phyloP scores from a whole-genome alignment of 2,888 invertebrate genomes.

The Acanthosepion pharaonis region DNA sequence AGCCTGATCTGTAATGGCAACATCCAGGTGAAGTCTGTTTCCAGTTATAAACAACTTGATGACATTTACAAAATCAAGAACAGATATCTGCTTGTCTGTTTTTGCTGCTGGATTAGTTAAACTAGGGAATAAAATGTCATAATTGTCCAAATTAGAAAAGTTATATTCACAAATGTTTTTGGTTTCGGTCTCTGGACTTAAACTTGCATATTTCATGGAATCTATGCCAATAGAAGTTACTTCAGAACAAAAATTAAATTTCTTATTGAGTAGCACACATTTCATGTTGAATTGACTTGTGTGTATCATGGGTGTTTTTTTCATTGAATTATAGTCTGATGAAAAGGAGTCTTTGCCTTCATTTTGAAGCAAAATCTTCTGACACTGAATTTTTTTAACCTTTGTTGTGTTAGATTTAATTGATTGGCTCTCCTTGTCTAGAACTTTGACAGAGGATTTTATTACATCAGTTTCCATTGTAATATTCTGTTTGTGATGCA shows the following conservation, averaged over 20 bases:
- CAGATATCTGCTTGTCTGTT: background rate
- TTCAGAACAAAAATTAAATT: background rate
- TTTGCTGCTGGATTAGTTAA: background rate
- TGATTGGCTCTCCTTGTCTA: background rate
- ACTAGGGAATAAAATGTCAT: too few relatives aligned
- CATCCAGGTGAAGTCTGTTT: constrained; percentile 20
- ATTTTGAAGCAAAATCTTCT: background rate
- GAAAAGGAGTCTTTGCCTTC: background rate
- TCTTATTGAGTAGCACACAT: background rate
- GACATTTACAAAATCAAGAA: background rate
- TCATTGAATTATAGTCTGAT: background rate
- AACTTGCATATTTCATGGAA: background rate
- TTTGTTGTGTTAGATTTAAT: background rate
- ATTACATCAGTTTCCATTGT: background rate
- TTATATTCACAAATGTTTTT: background rate
- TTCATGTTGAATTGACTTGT: background rate
- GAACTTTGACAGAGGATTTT: background rate
- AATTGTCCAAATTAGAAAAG: background rate
- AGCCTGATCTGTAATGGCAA: background rate
- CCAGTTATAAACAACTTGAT: background rate
- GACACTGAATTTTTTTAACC: background rate
- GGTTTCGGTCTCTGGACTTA: background rate
- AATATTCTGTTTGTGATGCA: background rate
- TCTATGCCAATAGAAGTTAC: background rate
- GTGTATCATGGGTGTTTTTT: background rate